Evolutionary conservation across 2,113 vertebrate genomes (phyloP).

Genomic region (Sceloporus undulatus): DNA sequence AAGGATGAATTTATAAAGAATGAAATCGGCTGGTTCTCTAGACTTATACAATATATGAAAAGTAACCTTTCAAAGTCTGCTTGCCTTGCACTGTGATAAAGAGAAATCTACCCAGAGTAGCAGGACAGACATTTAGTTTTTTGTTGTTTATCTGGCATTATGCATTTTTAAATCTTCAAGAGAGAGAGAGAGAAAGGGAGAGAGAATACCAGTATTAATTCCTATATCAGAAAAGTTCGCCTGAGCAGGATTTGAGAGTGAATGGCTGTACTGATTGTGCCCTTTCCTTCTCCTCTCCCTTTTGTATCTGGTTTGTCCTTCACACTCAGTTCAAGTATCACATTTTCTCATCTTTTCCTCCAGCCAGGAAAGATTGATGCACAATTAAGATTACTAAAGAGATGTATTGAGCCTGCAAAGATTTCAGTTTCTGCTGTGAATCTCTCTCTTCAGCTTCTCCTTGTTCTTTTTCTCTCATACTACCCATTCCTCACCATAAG

Average conservation of each 20-base stretch:
- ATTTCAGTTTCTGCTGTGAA: slow-evolving; percentile 56
- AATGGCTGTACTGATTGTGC: slow-evolving; percentile 39
- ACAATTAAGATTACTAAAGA: slow-evolving; percentile 72
- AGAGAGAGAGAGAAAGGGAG: slow-evolving; percentile 29
- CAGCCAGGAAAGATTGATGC: slow-evolving; percentile 67
- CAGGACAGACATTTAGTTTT: background rate
- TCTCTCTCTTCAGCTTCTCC: slow-evolving; percentile 50
- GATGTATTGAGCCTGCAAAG: slow-evolving; percentile 56
- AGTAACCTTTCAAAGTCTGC: too few relatives aligned
- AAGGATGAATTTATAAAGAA: too few relatives aligned
- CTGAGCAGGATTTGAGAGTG: slow-evolving; percentile 46
- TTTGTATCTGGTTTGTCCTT: slow-evolving; percentile 68
- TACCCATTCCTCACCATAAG: slow-evolving; percentile 37
- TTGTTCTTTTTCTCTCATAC: slow-evolving; percentile 47
- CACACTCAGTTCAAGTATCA: slow-evolving; percentile 51
- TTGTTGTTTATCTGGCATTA: background rate
- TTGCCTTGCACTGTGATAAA: too few relatives aligned
- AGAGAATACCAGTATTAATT: slow-evolving; percentile 25
- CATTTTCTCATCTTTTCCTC: slow-evolving; percentile 55
- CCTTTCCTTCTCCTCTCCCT: slow-evolving; percentile 56
- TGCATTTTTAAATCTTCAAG: slow-evolving; percentile 31
- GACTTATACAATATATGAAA: too few relatives aligned
- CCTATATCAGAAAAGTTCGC: slow-evolving; percentile 49
- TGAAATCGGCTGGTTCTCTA: too few relatives aligned
- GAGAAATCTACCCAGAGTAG: background rate